Base-by-base conservation (phyloP, 1,140 invertebrate species). In the Ceratosolen fusciceps region DNA sequence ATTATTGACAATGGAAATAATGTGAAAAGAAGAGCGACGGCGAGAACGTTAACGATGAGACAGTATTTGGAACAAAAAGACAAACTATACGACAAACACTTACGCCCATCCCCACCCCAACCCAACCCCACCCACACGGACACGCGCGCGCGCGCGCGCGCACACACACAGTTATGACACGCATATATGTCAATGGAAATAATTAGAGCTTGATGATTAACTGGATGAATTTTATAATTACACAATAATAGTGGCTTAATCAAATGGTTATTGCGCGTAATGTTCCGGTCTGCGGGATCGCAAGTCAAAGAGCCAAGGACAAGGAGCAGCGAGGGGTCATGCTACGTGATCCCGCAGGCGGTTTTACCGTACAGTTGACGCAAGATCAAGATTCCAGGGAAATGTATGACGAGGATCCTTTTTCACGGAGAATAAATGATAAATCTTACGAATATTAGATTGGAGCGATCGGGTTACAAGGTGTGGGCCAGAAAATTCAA, bases 341-440 rank as follows among this genome's bases (percentile, higher is more conserved):
- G 34, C 10, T 7, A 5, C 24, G 26, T 14, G 39, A 71, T 16
- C 14, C 43, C n/a, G n/a, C 26, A 52, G 52, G 58, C 74, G 37
- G 74, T 75, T 67, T n/a, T 26, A 75, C 37, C 39, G 0, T 58
- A 49, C 37, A 37, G 7, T 65, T 49, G 19, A 21, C 49, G 56
- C 39, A 62, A 67, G 16, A 75, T 75, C 60, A 65, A 49, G 74
- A 67, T 75, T 0, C 74, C 39, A 43, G 60, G 43, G 60, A 52
- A 3, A 75, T 24, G 62, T 67, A 52, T 52, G 26, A 19, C 24
- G 31, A 52, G 26, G 58, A 74, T 43, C n/a, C 10, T 34, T 29
- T 74, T 60, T 29, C 39, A 31, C 14, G 29, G 56, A 34, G 39
- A 62, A 19, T 37, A 37, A 65, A 65, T 58, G 37, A 31, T 21